Evolutionary conservation across 1,140 invertebrate genomes (phyloP).

Genomic region (Spodoptera litura): DNA sequence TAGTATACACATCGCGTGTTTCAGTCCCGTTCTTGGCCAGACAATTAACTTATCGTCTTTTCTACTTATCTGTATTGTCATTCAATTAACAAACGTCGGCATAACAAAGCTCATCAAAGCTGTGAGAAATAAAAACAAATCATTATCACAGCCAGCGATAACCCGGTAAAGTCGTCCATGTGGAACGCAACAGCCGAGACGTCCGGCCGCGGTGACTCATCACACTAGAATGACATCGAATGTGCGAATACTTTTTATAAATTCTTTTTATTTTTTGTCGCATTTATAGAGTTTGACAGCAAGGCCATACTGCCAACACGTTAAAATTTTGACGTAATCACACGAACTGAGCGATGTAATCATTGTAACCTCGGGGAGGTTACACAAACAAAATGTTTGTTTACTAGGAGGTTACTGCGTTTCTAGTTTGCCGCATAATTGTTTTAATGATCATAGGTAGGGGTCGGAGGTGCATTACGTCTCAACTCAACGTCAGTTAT

Average conservation of each 20-base stretch:
- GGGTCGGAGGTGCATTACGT: conserved; percentile 53
- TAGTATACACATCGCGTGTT: conserved; percentile 6
- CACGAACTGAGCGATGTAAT: conserved; percentile 52
- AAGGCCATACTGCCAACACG: conserved; percentile 60
- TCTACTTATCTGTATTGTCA: conserved; percentile 44
- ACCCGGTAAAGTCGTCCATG: conserved; percentile 58
- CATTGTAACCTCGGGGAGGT: conserved; percentile 60
- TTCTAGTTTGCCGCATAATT: conserved; percentile 60
- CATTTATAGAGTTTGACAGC: conserved; percentile 47
- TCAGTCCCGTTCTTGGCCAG: conserved; percentile 16
- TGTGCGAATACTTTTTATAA: conserved; percentile 53
- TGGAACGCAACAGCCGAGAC: conserved; percentile 52
- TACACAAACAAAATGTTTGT: conserved; percentile 61
- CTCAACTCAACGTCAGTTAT: conserved; percentile 21
- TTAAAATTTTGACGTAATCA: conserved; percentile 60
- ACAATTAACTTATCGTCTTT: conserved; percentile 16
- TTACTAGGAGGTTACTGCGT: conserved; percentile 51
- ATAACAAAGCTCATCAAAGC: conserved; percentile 59
- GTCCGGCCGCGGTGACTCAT: conserved; percentile 68
- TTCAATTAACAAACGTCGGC: conserved; percentile 55
- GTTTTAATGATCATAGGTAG: conserved; percentile 56
- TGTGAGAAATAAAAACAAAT: conserved; percentile 67
- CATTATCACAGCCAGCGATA: conserved; percentile 62
- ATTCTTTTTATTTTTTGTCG: conserved; percentile 54
- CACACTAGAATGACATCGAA: conserved; percentile 61